Percentiles rank a stretch among this genome's conserved stretches.
phyloP scores from a whole-genome alignment of 2,113 vertebrate species.

The Notarius lentiginosus region DNA sequence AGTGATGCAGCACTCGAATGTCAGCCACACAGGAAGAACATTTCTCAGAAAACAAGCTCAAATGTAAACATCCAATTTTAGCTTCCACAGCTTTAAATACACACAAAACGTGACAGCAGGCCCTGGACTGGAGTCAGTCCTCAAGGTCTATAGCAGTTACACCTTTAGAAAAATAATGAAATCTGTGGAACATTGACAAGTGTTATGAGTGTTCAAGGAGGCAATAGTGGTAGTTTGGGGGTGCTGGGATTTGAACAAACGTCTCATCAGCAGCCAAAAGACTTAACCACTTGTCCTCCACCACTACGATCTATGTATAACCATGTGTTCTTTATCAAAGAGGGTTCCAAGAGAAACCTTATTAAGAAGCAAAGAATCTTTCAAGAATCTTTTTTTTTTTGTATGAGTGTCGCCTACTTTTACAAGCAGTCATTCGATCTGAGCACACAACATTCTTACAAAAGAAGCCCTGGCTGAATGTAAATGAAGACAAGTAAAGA shows the following conservation, averaged over 20 bases:
- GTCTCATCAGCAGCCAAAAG: background rate
- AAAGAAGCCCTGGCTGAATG: background rate
- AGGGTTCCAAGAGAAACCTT: background rate
- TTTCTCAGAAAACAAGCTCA: conserved; percentile 49
- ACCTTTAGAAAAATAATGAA: background rate
- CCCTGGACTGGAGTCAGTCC: background rate
- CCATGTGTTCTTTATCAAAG: background rate
- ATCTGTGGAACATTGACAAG: background rate
- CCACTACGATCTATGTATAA: background rate
- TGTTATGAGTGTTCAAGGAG: background rate
- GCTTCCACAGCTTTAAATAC: conserved; percentile 47
- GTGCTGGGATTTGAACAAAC: background rate
- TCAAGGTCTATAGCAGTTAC: background rate
- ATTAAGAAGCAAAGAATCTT: background rate
- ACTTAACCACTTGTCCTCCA: background rate
- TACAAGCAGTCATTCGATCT: background rate
- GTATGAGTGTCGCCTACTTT: background rate
- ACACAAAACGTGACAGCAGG: conserved; percentile 1
- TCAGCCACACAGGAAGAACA: conserved; percentile 50
- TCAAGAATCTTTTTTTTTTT: background rate
- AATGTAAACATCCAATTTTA: conserved; percentile 50
- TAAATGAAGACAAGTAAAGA: background rate
- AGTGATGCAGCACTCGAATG: background rate
- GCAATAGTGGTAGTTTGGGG: too few relatives aligned
- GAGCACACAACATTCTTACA: background rate